Percentiles rank a stretch among this genome's conserved stretches.
Evolutionary conservation across 2,888 invertebrate genomes (phyloP).

Genomic region (Acrobasis suavella): DNA sequence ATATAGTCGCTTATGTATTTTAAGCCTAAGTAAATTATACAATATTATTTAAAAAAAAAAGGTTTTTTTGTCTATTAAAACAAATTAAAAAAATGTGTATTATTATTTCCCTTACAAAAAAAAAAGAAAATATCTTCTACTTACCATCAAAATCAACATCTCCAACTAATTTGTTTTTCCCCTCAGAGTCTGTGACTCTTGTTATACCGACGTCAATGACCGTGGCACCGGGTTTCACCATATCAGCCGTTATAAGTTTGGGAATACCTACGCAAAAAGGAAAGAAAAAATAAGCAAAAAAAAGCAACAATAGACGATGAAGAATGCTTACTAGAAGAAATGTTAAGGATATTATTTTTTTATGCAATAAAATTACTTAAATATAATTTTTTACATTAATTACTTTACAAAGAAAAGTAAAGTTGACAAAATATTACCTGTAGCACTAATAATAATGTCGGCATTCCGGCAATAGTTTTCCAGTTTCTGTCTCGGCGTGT

Average conservation of each 20-base stretch:
- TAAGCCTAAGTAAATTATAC: background rate
- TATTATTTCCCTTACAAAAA: too few relatives aligned
- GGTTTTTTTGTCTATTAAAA: too few relatives aligned
- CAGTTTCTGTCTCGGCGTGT: conserved; percentile 91
- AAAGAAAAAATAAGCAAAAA: conserved; percentile 23
- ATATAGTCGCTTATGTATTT: too few relatives aligned
- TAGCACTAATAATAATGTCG: conserved; percentile 90
- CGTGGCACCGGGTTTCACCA: conserved; percentile 94
- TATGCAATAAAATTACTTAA: background rate
- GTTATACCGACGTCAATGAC: conserved; percentile 95
- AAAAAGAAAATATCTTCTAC: conserved; percentile 27
- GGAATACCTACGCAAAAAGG: conserved; percentile 82
- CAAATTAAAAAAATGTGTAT: too few relatives aligned
- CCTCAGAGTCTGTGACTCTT: conserved; percentile 84
- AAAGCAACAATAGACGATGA: conserved; percentile 6
- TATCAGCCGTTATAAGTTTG: conserved; percentile 88
- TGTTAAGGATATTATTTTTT: too few relatives aligned
- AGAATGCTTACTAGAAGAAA: background rate
- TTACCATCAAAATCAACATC: conserved; percentile 94
- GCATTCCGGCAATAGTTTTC: conserved; percentile 86
- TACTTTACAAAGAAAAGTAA: too few relatives aligned
- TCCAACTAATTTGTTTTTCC: conserved; percentile 90
- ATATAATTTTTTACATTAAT: too few relatives aligned
- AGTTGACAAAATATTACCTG: too few relatives aligned
- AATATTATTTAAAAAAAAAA: background rate